These are phyloP conservation scores for Enteromius paludinosus DNA, from an alignment of 2,797 vertebrate species.

Conservation along the genomic window DNA sequence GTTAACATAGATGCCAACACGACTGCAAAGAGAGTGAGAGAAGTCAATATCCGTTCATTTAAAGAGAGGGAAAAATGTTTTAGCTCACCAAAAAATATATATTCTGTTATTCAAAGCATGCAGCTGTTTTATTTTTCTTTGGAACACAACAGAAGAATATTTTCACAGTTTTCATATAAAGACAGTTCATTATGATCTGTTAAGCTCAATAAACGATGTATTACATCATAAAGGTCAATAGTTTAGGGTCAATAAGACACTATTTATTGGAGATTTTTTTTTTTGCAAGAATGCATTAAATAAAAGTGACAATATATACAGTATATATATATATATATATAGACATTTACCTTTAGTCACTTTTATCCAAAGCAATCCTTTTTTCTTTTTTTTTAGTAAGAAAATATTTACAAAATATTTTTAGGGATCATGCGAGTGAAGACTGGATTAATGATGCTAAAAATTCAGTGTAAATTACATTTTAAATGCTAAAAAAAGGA, in stretches of 20 bases:
- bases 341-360: too few species aligned
- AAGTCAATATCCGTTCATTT: constrained; percentile 12
- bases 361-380: too few species aligned
- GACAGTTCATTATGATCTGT: not conserved
- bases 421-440: not conserved
- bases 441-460: not conserved
- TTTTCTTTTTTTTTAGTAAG: too few species aligned
- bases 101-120: not conserved
- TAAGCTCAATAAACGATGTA: not conserved
- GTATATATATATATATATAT: too few species aligned
- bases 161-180: not conserved
- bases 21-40: constrained; percentile 72
- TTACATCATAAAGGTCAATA: not conserved
- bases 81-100: not conserved
- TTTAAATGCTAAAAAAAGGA: not conserved
- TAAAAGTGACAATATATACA: not conserved
- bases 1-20: constrained; percentile 95
- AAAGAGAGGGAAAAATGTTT: not conserved
- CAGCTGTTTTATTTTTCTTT: not conserved
- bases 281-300: not conserved
- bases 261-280: too few species aligned
- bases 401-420: not conserved
- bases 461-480: not conserved
- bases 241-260: not conserved
- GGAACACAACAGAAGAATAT: not conserved